Percentiles rank a stretch among this genome's conserved stretches.
Conservation (phyloP, 2,797 vertebrate species). For the Eurystomus glaucurus region DNA sequence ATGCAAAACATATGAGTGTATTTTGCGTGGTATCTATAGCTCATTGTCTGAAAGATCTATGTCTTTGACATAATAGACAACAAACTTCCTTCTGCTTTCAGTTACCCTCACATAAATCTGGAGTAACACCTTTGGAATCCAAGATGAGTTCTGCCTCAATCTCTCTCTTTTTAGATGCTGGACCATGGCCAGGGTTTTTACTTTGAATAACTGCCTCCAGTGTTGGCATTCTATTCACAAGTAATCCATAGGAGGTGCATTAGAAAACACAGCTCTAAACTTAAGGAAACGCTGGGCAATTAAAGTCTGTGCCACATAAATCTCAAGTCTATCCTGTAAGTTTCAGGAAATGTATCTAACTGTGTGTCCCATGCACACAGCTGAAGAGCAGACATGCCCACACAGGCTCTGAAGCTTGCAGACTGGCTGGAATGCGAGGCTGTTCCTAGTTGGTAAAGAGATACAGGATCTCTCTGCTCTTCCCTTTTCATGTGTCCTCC, state of each 20-base stretch:
- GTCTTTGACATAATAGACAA: conserved; percentile 8
- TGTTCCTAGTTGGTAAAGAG: accelerated
- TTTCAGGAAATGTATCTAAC: background rate
- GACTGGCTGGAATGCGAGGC: background rate
- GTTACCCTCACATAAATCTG: conserved; percentile 17
- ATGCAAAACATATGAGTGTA: background rate
- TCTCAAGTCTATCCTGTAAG: background rate
- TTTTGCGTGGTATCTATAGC: background rate
- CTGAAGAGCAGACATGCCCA: background rate
- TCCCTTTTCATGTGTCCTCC: accelerated
- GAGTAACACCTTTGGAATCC: conserved; percentile 57
- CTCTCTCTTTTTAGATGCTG: conserved; percentile 14
- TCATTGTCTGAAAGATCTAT: background rate
- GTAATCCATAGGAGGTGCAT: background rate
- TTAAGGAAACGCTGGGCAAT: background rate
- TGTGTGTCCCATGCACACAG: background rate
- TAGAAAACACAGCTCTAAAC: background rate
- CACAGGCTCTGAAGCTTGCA: background rate
- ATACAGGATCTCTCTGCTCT: background rate
- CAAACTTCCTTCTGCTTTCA: conserved; percentile 34
- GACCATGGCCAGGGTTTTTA: background rate
- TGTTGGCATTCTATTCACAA: background rate
- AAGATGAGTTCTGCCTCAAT: conserved; percentile 24
- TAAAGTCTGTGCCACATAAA: background rate
- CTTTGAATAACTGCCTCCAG: background rate